Percentiles rank a stretch among this genome's conserved stretches.
Evolutionary conservation across 1,140 invertebrate genomes (phyloP).

Genomic region (Hirudo medicinalis): DNA sequence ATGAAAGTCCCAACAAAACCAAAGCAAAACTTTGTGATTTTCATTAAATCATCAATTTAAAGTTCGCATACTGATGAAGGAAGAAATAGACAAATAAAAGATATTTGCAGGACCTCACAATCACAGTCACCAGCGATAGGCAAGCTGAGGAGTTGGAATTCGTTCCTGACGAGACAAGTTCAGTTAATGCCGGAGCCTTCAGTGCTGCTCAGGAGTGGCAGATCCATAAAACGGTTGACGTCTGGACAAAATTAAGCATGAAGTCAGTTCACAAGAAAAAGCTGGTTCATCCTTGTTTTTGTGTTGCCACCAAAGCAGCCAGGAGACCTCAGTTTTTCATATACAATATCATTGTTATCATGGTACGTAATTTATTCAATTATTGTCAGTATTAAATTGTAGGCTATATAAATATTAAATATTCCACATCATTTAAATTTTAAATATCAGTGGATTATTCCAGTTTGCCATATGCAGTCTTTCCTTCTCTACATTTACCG

Average conservation of each 20-base stretch:
- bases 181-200: conserved; percentile 24
- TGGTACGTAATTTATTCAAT: conserved; percentile 5
- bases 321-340: conserved; percentile 17
- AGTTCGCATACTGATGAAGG: not conserved
- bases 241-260: conserved; percentile 12
- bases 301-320: conserved; percentile 12
- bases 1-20: too few species aligned
- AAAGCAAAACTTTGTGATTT: too few species aligned
- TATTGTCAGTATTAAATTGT: not conserved
- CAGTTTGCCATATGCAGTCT: conserved; percentile 34
- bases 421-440: not conserved
- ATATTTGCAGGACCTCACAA: conserved; percentile 34
- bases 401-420: not conserved
- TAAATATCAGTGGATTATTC: conserved; percentile 9
- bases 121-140: conserved; percentile 30
- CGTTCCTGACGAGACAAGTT: conserved; percentile 24
- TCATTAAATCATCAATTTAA: not conserved
- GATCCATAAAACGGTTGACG: not conserved
- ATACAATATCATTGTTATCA: conserved; percentile 14
- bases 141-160: conserved; percentile 23
- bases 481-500: conserved; percentile 32
- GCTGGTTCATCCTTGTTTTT: not conserved
- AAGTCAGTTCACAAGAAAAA: not conserved
- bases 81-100: not conserved
- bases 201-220: conserved; percentile 25